Conservation (phyloP, 2,888 invertebrate genomes). For the Amphimallon solstitiale region DNA sequence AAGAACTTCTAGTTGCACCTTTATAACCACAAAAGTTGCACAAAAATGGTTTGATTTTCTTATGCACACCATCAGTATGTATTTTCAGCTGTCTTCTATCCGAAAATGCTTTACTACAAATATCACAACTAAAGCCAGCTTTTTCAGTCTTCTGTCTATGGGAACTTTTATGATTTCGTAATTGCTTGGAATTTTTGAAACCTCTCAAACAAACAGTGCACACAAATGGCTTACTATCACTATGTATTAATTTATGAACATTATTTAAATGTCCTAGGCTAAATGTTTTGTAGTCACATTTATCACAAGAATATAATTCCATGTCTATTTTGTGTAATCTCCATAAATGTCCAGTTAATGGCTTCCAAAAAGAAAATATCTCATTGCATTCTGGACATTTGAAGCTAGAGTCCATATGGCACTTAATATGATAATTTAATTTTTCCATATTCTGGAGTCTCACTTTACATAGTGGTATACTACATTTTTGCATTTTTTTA, state of each 20-base stretch:
- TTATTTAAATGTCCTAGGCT: slow-evolving; percentile 76
- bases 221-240: slow-evolving; percentile 69
- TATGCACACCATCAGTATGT: slow-evolving; percentile 70
- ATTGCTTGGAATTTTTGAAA: slow-evolving; percentile 83
- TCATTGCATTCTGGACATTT: slow-evolving; percentile 76
- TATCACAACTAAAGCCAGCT: slow-evolving; percentile 65
- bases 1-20: slow-evolving; percentile 71
- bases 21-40: slow-evolving; percentile 72
- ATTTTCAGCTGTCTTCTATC: slow-evolving; percentile 33
- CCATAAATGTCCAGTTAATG: slow-evolving; percentile 84
- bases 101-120: slow-evolving; percentile 72
- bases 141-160: slow-evolving; percentile 65
- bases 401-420: slow-evolving; percentile 65
- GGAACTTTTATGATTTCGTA: slow-evolving; percentile 78
- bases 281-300: slow-evolving; percentile 79
- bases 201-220: slow-evolving; percentile 77
- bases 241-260: slow-evolving; percentile 81
- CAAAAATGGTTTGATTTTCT: slow-evolving; percentile 71
- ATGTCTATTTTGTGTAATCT: slow-evolving; percentile 79
- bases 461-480: slow-evolving; percentile 67
- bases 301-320: slow-evolving; percentile 80
- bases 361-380: slow-evolving; percentile 70
- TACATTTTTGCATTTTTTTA: slow-evolving; percentile 63
- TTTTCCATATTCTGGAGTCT: slow-evolving; percentile 69
- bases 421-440: slow-evolving; percentile 72